Evolutionary conservation across 2,888 invertebrate genomes (phyloP), one percentile per base, ranked within the genome.

Genomic region (Dastarcus helophoroides): DNA sequence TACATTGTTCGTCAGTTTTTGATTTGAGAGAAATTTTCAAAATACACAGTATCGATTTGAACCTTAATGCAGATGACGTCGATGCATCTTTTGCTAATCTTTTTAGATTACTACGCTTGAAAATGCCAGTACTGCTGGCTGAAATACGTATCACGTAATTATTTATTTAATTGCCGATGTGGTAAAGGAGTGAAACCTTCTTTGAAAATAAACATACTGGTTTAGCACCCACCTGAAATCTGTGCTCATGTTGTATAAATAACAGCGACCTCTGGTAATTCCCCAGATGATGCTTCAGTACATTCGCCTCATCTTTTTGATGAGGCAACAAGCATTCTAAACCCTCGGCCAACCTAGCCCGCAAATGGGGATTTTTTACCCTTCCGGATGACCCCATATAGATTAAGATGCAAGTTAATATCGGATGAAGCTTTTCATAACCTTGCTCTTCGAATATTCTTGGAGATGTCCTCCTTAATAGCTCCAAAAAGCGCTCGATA

Each of bases 341-440:
- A 28, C 83, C 83, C 58, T 93, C 90, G 0, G 94, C 93, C 36
- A 95, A 62, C 31, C 82, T 74, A 0, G 94, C 94, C 37, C 94
- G 73, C 33, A 93, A 63, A 64, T 95, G 94, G 1, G 95, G 94
- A 65, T 94, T 95, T 49, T 80, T 79, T 36, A 89, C 76, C 9
- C 51, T 47, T 16, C 47, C 41, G 0, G 82, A 72, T 30, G 83
- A 84, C 1, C 90, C 90, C 91, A 94, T 94, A 49, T 84, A 83
- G 2, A 82, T 72, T 14, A 94, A 62, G 11, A 93, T 78, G 53
- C 88, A 73, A 0, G 82, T 79, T 23, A 88, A 67, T 12, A 84
- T 69, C 0, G 82, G 79, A 33, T 68, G 67, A 44, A 81, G 51
- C 26, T 79, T 70, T 2, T 68, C 67, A 13, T 70, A 67, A 4